Evolutionary conservation across 2,888 invertebrate genomes (phyloP), one percentile per base, ranked within the genome.

Genomic region (Hoplodrina ambigua): DNA sequence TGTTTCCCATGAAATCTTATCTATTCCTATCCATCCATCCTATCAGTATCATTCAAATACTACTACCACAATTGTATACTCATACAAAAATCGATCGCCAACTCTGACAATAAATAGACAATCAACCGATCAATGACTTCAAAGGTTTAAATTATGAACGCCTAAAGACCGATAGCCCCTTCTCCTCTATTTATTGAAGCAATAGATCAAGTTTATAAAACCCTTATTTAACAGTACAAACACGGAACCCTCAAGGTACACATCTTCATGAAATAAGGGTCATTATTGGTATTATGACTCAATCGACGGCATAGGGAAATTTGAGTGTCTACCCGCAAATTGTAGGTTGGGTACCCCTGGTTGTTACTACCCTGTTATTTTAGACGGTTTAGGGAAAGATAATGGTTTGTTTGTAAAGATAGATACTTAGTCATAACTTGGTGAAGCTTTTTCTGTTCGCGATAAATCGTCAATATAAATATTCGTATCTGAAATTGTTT

Each of bases 261-360:
- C 92, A 91, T 92, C 91, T 91, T 93, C 88, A 86, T 89, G 86
- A 90, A 91, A 86, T 83, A 89, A 63, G 83, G 85, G 84, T 64
- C 87, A 89, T 91, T 92, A 92, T 88, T 87, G 86, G 87, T 86
- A 89, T 94, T 93, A 95, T 94, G 94, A 92, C 95, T 95, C 94
- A 94, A 95, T 95, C 90, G 92, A 91, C 88, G 85, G 87, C 83
- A 85, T 84, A 84, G 87, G 87, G 87, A 89, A 89, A 88, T 87
- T 89, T 80, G 88, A 93, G 92, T 93, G 92, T 93, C 92, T 92
- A 89, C 83, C 86, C 78, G 86, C 85, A 94, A 93, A 94, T 93
- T 93, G 90, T 92, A 90, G 91, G 93, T 92, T 81, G 76, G 75
- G 76, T 84, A 81, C 90, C 90, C 90, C 88, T 88, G 82, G 81